A percentile compares a stretch with the other conserved stretches of the same genome.
These are phyloP conservation scores for Teleogryllus oceanicus DNA, from an alignment of 2,888 invertebrate species.

Conservation along the genomic window DNA sequence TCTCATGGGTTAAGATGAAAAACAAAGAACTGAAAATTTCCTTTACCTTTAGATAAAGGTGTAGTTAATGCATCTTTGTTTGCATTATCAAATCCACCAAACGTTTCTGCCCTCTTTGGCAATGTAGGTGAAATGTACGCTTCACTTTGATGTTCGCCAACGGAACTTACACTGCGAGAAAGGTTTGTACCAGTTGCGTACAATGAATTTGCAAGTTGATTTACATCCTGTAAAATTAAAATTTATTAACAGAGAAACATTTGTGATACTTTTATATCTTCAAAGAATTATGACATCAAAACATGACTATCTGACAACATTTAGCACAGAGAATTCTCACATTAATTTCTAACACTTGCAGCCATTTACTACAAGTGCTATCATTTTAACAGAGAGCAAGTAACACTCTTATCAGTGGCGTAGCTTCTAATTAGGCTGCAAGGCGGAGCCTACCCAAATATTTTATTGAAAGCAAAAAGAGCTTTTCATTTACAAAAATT, in stretches of 20 bases:
- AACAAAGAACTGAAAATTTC: too few relatives aligned
- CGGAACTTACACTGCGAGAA: constrained; percentile 88
- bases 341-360: too few relatives aligned
- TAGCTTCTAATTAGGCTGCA: too few relatives aligned
- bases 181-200: constrained; percentile 74
- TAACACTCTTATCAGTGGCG: too few relatives aligned
- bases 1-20: not conserved
- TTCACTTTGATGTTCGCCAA: constrained; percentile 85
- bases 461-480: too few relatives aligned
- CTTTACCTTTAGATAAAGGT: constrained; percentile 37
- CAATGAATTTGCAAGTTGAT: constrained; percentile 67
- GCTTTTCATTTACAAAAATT: too few relatives aligned
- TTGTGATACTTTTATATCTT: not conserved
- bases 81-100: constrained; percentile 82
- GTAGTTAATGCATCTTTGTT: constrained; percentile 44
- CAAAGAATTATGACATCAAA: not conserved
- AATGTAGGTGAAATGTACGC: constrained; percentile 80
- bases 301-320: too few relatives aligned
- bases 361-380: too few relatives aligned
- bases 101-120: constrained; percentile 91
- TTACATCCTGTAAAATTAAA: constrained; percentile 60
- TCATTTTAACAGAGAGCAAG: too few relatives aligned
- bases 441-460: too few relatives aligned
- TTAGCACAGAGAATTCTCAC: too few relatives aligned
- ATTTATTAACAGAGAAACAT: constrained; percentile 27